phyloP scores from a whole-genome alignment of 1,140 invertebrate species.

The Limonius californicus region DNA sequence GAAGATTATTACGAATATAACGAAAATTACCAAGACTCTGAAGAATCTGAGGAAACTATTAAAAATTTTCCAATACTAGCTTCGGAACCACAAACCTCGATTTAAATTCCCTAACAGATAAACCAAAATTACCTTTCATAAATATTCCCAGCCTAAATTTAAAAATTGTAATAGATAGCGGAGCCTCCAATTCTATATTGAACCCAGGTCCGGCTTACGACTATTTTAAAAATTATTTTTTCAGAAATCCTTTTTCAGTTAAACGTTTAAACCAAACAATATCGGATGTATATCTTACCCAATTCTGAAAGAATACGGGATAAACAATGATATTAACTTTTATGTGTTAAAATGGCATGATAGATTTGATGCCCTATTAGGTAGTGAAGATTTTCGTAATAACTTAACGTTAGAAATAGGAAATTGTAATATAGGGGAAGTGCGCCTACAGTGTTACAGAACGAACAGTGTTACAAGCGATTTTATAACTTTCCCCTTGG shows the following conservation, averaged over 20 bases:
- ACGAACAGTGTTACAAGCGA: no score
- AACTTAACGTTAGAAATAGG: neutral
- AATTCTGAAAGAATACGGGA: conserved; percentile 10
- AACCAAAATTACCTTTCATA: neutral
- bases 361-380: conserved; percentile 15
- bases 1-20: no score
- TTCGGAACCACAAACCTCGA: neutral
- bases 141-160: neutral
- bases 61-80: neutral
- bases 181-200: conserved; percentile 4
- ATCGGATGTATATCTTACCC: conserved; percentile 4
- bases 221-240: conserved; percentile 29
- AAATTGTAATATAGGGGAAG: neutral
- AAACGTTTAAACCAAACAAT: neutral
- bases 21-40: no score
- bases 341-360: conserved; percentile 15
- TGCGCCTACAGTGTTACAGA: no score
- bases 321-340: conserved; percentile 5
- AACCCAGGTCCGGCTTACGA: conserved; percentile 16
- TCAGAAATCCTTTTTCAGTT: conserved; percentile 4
- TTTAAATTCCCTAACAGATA: neutral
- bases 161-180: neutral
- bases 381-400: conserved; percentile 9
- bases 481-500: no score
- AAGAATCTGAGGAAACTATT: no score